These are phyloP conservation scores for Holacanthella duospinosa DNA, from an alignment of 2,888 invertebrate species.

Conservation along the genomic window DNA sequence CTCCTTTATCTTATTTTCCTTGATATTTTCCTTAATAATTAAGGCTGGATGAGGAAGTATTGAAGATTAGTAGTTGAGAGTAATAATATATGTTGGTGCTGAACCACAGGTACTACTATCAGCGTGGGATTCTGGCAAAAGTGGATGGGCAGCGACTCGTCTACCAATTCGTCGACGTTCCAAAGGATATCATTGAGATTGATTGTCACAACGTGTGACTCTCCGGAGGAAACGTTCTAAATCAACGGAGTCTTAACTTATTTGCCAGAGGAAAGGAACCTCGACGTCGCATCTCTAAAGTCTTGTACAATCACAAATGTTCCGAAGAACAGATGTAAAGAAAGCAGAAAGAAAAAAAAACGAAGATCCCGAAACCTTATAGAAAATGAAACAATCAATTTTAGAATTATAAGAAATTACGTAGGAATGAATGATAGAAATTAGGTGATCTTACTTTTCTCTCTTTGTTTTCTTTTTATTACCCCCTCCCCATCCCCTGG, in stretches of 20 bases:
- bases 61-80: neutral
- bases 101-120: slow-evolving; percentile 88
- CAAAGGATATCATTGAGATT: slow-evolving; percentile 94
- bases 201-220: slow-evolving; percentile 81
- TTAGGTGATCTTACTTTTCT: neutral
- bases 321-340: neutral
- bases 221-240: neutral
- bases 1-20: neutral
- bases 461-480: neutral
- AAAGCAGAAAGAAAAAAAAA: neutral
- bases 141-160: slow-evolving; percentile 98
- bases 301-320: neutral
- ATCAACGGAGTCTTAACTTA: neutral
- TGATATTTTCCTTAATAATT: neutral
- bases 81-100: neutral
- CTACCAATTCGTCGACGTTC: slow-evolving; percentile 98
- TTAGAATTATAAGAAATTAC: neutral
- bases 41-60: neutral
- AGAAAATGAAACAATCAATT: neutral
- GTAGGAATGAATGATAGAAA: neutral
- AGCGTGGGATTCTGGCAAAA: slow-evolving; percentile 95
- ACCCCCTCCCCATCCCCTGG: too few species aligned
- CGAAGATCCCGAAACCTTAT: neutral
- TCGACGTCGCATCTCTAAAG: slow-evolving; percentile 1
- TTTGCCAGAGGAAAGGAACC: neutral